These are phyloP conservation scores for Melozone crissalis DNA, from an alignment of 2,113 vertebrate species.

Conservation along the genomic window DNA sequence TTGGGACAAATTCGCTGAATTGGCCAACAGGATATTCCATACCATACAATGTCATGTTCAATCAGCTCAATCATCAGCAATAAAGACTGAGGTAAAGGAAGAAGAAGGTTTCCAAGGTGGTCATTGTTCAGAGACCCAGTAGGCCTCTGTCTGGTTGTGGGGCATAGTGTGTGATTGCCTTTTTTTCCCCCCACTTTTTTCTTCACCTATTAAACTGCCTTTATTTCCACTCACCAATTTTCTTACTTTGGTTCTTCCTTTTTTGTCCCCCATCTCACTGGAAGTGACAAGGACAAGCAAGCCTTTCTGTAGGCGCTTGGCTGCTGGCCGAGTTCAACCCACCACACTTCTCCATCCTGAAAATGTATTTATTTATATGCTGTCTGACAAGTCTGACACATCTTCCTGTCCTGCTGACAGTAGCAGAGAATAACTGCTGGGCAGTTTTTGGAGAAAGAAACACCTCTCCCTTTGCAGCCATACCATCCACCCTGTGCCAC, in stretches of 20 bases:
- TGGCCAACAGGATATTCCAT: background rate
- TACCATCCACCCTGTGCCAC: accelerated
- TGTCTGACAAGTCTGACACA: background rate
- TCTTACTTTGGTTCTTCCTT: background rate
- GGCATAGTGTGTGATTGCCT: background rate
- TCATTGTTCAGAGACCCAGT: background rate
- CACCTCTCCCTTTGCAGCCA: accelerated
- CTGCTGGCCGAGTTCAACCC: background rate
- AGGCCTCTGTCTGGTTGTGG: accelerated
- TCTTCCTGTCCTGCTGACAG: background rate
- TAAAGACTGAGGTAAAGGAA: background rate
- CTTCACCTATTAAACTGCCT: background rate
- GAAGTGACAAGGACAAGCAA: background rate
- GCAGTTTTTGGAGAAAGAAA: background rate
- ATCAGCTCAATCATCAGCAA: background rate
- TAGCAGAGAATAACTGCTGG: background rate
- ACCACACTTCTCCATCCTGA: background rate
- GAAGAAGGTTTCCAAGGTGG: background rate
- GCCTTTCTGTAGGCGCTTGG: background rate
- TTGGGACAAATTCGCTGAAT: background rate
- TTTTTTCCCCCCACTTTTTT: background rate
- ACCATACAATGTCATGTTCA: too few relatives aligned
- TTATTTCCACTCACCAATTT: background rate
- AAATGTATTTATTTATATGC: background rate
- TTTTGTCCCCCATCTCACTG: background rate